Evolutionary conservation across 2,113 vertebrate species (phyloP).

Genomic region (Ochotona curzoniae): DNA sequence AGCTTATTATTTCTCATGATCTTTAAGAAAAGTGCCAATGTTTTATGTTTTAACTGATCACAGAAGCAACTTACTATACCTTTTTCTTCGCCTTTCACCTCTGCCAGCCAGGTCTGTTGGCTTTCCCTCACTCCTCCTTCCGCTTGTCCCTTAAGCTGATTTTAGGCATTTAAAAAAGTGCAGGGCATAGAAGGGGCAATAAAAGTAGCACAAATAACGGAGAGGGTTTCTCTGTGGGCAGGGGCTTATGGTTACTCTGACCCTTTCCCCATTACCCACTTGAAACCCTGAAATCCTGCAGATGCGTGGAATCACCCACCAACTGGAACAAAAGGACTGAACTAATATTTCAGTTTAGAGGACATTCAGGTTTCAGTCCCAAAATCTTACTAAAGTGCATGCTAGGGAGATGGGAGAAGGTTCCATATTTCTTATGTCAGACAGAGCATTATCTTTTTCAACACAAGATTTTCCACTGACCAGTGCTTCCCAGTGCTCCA

Average conservation of each 20-base stretch:
- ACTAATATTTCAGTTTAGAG: background rate
- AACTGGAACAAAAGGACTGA: background rate
- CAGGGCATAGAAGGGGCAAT: background rate
- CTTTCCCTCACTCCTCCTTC: background rate
- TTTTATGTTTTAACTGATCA: background rate
- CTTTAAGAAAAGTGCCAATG: background rate
- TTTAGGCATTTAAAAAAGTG: background rate
- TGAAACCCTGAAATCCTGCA: background rate
- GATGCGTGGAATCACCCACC: background rate
- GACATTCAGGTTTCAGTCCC: background rate
- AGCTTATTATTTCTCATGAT: background rate
- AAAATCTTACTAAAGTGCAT: background rate
- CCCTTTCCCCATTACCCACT: background rate
- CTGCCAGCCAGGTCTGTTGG: background rate
- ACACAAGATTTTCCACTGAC: background rate
- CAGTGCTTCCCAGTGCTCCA: background rate
- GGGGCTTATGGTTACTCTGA: background rate
- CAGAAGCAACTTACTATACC: background rate
- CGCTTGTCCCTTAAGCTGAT: background rate
- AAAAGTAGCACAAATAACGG: background rate
- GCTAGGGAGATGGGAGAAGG: background rate
- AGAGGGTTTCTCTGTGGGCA: background rate
- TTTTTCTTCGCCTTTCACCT: background rate
- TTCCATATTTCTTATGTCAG: background rate
- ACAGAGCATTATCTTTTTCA: background rate